These are phyloP conservation scores for Chaetodon trifasciatus DNA, from an alignment of 2,797 vertebrate species.

Conservation along the genomic window DNA sequence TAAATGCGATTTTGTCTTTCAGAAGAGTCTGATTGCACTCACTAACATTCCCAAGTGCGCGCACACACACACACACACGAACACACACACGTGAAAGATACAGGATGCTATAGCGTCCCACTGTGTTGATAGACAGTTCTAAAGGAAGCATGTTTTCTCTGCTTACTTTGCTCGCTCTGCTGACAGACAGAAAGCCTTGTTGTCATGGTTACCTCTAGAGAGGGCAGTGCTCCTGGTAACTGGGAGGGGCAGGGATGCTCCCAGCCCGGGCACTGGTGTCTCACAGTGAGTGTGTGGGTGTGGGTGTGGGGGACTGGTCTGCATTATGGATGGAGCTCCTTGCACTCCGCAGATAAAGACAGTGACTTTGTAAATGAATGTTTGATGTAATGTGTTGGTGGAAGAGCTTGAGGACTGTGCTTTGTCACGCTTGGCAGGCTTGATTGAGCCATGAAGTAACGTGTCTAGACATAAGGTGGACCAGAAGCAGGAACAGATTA, in stretches of 20 bases:
- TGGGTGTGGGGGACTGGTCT: conserved; percentile 23
- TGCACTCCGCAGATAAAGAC: conserved; percentile 34
- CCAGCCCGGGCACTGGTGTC: conserved; percentile 31
- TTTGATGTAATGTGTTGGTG: conserved; percentile 63
- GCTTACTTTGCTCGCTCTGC: conserved; percentile 19
- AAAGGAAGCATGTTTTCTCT: conserved; percentile 13
- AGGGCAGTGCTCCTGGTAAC: conserved; percentile 73
- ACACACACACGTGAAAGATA: background rate
- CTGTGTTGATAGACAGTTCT: background rate
- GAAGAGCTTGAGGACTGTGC: conserved; percentile 13
- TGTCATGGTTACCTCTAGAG: conserved; percentile 74
- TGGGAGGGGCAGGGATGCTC: conserved; percentile 62
- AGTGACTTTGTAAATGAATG: conserved; percentile 65
- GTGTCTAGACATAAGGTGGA: conserved; percentile 35
- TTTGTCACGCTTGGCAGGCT: conserved; percentile 37
- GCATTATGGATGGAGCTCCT: conserved; percentile 75
- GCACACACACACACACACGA: conserved; percentile 5
- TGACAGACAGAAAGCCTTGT: conserved; percentile 55
- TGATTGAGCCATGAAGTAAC: conserved; percentile 23
- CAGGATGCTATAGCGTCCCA: background rate
- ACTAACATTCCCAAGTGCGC: too few species aligned
- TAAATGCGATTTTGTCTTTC: background rate
- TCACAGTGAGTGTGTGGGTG: conserved; percentile 1
- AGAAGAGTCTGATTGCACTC: background rate
- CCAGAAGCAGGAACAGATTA: background rate